Evolutionary conservation across 2,113 vertebrate genomes (phyloP).

Genomic region (Globicephala melas): DNA sequence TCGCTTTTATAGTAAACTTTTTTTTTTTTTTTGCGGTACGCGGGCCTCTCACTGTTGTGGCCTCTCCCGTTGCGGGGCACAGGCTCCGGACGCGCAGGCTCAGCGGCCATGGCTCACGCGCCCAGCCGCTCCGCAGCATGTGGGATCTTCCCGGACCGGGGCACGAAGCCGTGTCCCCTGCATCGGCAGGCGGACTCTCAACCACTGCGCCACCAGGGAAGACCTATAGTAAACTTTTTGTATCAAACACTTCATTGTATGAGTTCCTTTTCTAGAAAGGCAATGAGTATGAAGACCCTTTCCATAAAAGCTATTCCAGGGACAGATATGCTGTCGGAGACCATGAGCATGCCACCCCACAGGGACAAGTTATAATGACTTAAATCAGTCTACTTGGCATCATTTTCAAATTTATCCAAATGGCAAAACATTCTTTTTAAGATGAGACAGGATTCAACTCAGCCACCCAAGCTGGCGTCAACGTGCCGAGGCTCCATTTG

Average conservation of each 20-base stretch:
- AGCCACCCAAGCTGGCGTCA: background rate
- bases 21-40: too few species aligned
- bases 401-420: background rate
- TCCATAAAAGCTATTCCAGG: background rate
- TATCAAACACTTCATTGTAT: background rate
- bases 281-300: background rate
- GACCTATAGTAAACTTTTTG: background rate
- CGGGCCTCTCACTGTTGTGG: too few species aligned
- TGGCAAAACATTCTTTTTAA: conserved; percentile 16
- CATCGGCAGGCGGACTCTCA: too few species aligned
- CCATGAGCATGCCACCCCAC: background rate
- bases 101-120: too few species aligned
- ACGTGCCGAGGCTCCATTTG: background rate
- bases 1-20: background rate
- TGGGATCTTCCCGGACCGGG: too few species aligned
- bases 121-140: too few species aligned
- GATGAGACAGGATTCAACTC: background rate
- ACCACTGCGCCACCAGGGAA: too few species aligned
- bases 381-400: background rate
- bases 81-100: too few species aligned
- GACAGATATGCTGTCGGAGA: too few species aligned
- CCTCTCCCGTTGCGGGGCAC: too few species aligned
- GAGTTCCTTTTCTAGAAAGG: conserved; percentile 5
- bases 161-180: too few species aligned
- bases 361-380: background rate